These are phyloP conservation scores for Silurus glanis DNA, from an alignment of 2,113 vertebrate species.

Conservation along the genomic window DNA sequence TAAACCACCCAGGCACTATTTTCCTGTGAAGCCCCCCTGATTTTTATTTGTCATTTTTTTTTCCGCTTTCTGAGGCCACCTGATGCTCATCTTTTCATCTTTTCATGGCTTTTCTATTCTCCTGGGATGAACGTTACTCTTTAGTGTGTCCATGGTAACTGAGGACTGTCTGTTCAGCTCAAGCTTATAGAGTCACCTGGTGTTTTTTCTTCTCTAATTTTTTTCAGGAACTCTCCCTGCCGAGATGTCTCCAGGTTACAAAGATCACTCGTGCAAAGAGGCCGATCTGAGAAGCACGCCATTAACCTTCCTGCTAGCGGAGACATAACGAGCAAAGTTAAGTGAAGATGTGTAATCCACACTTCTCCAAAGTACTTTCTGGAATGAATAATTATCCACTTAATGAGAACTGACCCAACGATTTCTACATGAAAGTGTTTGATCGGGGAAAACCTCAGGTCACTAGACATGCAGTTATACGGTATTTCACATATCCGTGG, in stretches of 20 bases:
- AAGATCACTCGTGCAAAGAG: slow-evolving; percentile 23
- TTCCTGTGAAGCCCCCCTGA: background rate
- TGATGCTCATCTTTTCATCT: slow-evolving; percentile 35
- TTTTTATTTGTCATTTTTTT: background rate
- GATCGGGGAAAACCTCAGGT: background rate
- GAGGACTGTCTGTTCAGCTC: slow-evolving; percentile 29
- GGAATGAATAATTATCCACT: background rate
- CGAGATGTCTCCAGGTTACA: slow-evolving; percentile 21
- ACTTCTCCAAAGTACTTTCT: background rate
- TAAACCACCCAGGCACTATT: slow-evolving; percentile 10
- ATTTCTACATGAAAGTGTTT: background rate
- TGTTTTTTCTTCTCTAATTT: background rate
- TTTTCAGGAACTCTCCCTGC: background rate
- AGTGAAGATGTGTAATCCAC: background rate
- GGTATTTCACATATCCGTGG: background rate
- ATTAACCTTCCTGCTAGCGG: background rate
- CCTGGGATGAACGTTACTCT: slow-evolving; percentile 32
- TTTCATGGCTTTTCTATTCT: slow-evolving; percentile 38
- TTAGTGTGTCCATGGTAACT: slow-evolving; percentile 46
- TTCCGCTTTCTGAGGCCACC: slow-evolving; percentile 29
- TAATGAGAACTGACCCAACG: background rate
- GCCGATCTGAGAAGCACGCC: background rate
- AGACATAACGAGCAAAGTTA: background rate
- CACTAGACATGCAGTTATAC: background rate
- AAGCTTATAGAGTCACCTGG: slow-evolving; percentile 25